Evolutionary conservation across 2,888 invertebrate species (phyloP).

Genomic region (Abscondita cerata): DNA sequence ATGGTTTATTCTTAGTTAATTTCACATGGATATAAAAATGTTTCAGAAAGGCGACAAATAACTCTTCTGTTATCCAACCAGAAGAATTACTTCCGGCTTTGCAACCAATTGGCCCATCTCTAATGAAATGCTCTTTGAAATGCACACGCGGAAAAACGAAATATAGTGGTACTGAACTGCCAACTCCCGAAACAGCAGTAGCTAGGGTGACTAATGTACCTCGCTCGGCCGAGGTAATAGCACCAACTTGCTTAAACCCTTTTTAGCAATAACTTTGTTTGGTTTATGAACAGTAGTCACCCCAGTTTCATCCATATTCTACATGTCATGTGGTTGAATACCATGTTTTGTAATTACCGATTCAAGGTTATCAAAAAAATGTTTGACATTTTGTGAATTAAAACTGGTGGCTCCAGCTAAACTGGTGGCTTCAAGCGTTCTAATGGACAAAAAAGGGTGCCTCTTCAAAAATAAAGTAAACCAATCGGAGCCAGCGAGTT

Average conservation of each 20-base stretch:
- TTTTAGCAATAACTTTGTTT: constrained; percentile 43
- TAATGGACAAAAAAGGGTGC: no score
- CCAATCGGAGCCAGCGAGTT: no score
- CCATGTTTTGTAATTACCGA: neutral
- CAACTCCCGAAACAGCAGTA: constrained; percentile 40
- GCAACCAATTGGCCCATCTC: constrained; percentile 28
- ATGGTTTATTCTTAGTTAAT: constrained; percentile 16
- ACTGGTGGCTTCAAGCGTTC: no score
- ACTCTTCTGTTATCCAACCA: constrained; percentile 38
- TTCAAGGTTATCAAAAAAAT: neutral
- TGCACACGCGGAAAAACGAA: constrained; percentile 46
- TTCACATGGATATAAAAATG: constrained; percentile 35
- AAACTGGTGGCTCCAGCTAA: neutral
- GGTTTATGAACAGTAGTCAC: constrained; percentile 46
- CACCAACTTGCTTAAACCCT: constrained; percentile 45
- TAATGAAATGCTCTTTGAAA: constrained; percentile 32
- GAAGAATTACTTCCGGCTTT: constrained; percentile 35
- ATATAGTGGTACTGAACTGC: constrained; percentile 44
- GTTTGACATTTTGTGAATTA: neutral
- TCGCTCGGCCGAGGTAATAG: constrained; percentile 44
- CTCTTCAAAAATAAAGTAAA: no score
- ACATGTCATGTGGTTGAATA: constrained; percentile 1
- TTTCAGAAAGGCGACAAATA: constrained; percentile 23
- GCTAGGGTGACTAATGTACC: constrained; percentile 43
- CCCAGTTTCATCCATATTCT: constrained; percentile 29